These are phyloP conservation scores for Thunnus albacares DNA, from an alignment of 2,797 vertebrate species.

Conservation along the genomic window DNA sequence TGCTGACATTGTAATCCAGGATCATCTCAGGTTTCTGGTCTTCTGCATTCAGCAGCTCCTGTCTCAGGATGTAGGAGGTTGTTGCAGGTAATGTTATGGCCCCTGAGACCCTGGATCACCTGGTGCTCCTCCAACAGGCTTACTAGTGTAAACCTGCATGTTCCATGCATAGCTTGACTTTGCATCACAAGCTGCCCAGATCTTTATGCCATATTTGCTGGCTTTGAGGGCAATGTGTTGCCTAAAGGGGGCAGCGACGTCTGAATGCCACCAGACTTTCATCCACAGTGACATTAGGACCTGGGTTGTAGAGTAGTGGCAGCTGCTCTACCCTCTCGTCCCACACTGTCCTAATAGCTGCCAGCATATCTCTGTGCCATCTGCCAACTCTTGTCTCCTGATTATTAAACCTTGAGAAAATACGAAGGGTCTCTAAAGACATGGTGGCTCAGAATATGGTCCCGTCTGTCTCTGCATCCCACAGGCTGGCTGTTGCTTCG, in stretches of 20 bases:
- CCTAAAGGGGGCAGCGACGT: too few relatives aligned
- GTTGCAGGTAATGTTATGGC: too few relatives aligned
- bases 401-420: too few relatives aligned
- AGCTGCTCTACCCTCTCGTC: neutral
- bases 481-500: neutral
- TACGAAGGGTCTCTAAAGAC: neutral
- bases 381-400: too few relatives aligned
- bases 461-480: neutral
- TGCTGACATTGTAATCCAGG: too few relatives aligned
- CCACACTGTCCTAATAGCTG: slow-evolving; percentile 17
- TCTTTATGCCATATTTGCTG: slow-evolving; percentile 1
- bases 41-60: too few relatives aligned
- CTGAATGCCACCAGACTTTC: neutral
- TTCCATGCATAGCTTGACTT: neutral
- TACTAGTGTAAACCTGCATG: neutral
- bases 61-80: too few relatives aligned
- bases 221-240: neutral
- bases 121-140: too few relatives aligned
- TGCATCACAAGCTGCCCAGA: neutral
- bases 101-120: too few relatives aligned
- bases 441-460: neutral
- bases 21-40: too few relatives aligned
- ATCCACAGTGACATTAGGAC: neutral
- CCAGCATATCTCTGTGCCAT: neutral
- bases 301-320: neutral